Conservation (phyloP, 2,113 vertebrate genomes). For the Dicaeum eximium region DNA sequence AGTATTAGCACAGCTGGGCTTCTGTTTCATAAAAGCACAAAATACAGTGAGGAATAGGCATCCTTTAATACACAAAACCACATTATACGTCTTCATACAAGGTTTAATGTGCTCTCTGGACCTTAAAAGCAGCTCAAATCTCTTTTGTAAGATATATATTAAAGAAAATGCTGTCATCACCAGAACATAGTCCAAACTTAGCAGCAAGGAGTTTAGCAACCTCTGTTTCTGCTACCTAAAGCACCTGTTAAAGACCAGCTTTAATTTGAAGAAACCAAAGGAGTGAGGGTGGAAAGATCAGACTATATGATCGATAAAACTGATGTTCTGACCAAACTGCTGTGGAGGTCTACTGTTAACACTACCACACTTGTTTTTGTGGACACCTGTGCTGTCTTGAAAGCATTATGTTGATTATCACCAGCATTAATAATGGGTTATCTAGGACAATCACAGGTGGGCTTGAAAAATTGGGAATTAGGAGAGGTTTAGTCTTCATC, state of each 20-base stretch:
- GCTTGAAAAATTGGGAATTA: neutral
- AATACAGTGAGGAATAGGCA: neutral
- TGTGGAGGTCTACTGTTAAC: neutral
- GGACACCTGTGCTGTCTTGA: neutral
- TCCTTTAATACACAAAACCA: neutral
- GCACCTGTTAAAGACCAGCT: neutral
- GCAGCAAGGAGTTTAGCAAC: neutral
- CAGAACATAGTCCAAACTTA: neutral
- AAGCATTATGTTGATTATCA: neutral
- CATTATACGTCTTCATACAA: neutral
- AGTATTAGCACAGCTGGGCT: conserved; percentile 18
- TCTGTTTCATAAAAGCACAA: neutral
- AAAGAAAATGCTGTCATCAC: neutral
- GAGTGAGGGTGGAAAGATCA: neutral
- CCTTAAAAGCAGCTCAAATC: neutral
- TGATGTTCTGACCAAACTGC: neutral
- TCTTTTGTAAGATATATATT: neutral
- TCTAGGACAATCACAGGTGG: neutral
- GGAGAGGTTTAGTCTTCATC: neutral
- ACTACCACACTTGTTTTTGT: neutral
- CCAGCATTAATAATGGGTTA: neutral
- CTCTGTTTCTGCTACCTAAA: neutral
- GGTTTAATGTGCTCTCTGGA: neutral
- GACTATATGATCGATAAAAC: neutral
- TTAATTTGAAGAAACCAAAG: neutral